A percentile compares a stretch with the other conserved stretches of the same genome.
Conservation (phyloP, 1,140 invertebrate genomes). For the Steinernema feltiae region DNA sequence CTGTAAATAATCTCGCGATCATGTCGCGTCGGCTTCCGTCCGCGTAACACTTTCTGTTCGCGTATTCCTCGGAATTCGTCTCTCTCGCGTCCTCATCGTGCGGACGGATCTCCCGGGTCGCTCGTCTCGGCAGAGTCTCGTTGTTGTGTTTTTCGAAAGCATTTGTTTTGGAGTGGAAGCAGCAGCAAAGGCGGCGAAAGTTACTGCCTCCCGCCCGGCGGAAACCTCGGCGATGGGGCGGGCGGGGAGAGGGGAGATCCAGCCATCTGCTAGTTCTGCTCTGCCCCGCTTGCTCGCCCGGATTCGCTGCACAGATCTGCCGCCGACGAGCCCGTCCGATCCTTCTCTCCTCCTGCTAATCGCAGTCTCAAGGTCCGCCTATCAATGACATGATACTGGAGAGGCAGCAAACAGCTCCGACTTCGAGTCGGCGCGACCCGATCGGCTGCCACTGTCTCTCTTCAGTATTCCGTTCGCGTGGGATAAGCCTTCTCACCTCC, state of each 20-base stretch:
- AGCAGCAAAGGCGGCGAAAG: background rate
- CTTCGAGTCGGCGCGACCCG: no score
- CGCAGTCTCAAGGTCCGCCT: background rate
- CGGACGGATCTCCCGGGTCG: background rate
- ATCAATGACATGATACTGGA: constrained; percentile 5
- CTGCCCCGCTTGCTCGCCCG: background rate
- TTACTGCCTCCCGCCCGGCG: background rate
- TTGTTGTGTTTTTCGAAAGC: constrained; percentile 1
- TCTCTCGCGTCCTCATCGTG: background rate
- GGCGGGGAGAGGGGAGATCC: background rate
- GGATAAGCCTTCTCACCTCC: background rate
- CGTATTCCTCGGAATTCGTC: background rate
- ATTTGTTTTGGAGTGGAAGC: background rate
- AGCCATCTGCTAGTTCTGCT: constrained; percentile 2
- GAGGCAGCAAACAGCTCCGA: background rate
- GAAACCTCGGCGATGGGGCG: constrained; percentile 8
- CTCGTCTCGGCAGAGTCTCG: background rate
- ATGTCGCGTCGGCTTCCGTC: background rate
- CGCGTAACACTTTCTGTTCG: background rate
- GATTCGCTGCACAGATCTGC: background rate
- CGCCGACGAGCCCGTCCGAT: background rate
- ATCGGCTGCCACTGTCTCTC: background rate
- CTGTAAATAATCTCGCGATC: background rate
- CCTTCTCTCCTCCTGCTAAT: constrained; percentile 1
- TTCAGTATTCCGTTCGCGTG: background rate